Evolutionary conservation across 2,113 vertebrate genomes (phyloP), one percentile per base, ranked within the genome.

Genomic region (Fregetta grallaria): DNA sequence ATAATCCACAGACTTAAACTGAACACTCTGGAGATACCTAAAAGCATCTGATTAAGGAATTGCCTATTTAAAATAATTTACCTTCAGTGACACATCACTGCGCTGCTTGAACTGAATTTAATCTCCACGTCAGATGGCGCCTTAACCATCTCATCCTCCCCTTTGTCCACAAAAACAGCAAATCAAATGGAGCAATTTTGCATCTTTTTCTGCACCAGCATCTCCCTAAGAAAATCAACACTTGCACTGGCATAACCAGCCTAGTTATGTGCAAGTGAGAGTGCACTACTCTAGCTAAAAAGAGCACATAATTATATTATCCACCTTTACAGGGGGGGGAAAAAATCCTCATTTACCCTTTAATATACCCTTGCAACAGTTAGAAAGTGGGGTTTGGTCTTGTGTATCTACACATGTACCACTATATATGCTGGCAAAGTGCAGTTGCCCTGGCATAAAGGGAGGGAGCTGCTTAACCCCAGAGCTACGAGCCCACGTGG

Each of bases 51-150:
- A 47, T 72, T 70, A 88, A 70, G 67, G 25, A 65, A 82, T 36
- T 2, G 5, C 12, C 20, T 36, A 27, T 66, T 70, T 32, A 36
- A 9, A 76, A 74, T 4, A 61, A 11, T 62, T 90, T 20, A 4
- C 88, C 50, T 82, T 70, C 67, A 62, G 72, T 30, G 50, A 68
- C 32, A 68, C 36, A 19, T 56, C 72, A 75, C 12, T 38, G 70
- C 2, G 3, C 12, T 78, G 53, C 45, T 66, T 13, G 6, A 72
- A 65, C 11, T 44, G 44, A 84, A 79, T 84, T 81, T 65, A n/a
- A 55, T 82, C 40, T 85, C 25, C 38, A 19, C 0, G 0, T 91
- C 61, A 50, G 30, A 40, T 0, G 6, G 38, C 67, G 92, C 59
- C 29, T 58, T 74, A 73, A 73, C 45, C 45, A 59, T 4, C 53